Evolutionary conservation across 2,113 vertebrate species (phyloP), one percentile per base, ranked within the genome.

Genomic region (Tiliqua scincoides): DNA sequence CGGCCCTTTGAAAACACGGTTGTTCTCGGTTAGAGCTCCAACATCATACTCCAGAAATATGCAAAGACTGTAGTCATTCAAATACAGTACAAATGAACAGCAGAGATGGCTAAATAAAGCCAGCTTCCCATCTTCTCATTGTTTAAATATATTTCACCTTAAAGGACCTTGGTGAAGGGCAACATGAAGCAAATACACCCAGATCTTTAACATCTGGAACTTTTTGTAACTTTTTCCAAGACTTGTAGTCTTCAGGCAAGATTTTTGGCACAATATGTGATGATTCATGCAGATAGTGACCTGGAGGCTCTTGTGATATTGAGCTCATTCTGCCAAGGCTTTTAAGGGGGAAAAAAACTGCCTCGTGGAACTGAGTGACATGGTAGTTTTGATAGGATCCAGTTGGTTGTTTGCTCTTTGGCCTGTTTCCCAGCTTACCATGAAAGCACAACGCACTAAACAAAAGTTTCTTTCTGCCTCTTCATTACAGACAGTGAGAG

Each of bases 181-280:
- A 21, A 88, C 73, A 72, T 70, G 70, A 77, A 82, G 70, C 82
- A 80, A 86, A 92, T 92, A 86, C 78, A 81, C 85, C 85, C 78
- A 86, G 62, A 73, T 37, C 30, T 37, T 86, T 86, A 65, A 86
- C 68, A 86, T 81, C 70, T 86, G 85, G 59, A 86, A 65, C 71
- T 74, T 71, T 73, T 61, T 73, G 40, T 67, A 81, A 80, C 71
- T 30, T 74, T 86, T 86, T 74, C 78, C 70, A 81, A 65, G 85
- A 52, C 27, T 63, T 52, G 9, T 35, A 52, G 63, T 79, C 48
- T 81, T 63, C 52, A 74, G 70, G 27, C 30, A 86, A 63, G 68
- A 92, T 88, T 61, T n/a, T 75, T 89, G 62, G 83, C 86, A 82
- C 0, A 2, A 68, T 84, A 85, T 25, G 80, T 87, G 80, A 30